These are phyloP conservation scores for Therioaphis trifolii DNA, from an alignment of 2,888 invertebrate species.

Conservation along the genomic window DNA sequence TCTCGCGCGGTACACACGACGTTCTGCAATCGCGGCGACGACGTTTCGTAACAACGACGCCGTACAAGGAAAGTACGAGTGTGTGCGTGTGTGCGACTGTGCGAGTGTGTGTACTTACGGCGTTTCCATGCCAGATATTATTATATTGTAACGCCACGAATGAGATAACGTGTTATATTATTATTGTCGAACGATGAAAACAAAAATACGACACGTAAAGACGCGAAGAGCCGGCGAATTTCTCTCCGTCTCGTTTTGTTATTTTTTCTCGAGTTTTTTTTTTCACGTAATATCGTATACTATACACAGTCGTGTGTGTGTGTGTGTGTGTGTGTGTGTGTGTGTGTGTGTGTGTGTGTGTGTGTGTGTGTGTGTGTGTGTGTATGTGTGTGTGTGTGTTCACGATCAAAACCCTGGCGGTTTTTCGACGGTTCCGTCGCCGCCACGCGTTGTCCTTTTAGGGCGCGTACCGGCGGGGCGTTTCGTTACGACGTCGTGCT, in stretches of 20 bases:
- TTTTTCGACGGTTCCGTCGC: neutral
- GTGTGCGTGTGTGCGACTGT: constrained; percentile 8
- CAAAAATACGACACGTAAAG: too few species aligned
- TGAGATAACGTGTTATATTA: too few species aligned
- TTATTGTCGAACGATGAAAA: constrained; percentile 37
- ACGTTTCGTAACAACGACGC: constrained; percentile 46
- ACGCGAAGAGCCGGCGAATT: constrained; percentile 10
- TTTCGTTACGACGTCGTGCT: neutral
- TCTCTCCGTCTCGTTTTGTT: neutral
- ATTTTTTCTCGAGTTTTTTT: neutral
- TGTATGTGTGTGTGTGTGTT: too few species aligned
- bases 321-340: too few species aligned
- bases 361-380: too few species aligned
- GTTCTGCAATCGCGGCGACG: too few species aligned
- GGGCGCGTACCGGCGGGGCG: neutral
- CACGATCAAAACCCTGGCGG: neutral
- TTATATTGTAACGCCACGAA: constrained; percentile 33
- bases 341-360: too few species aligned
- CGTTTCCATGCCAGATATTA: too few species aligned
- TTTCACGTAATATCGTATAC: constrained; percentile 1
- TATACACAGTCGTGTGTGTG: too few species aligned
- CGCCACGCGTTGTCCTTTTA: neutral
- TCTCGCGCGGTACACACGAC: too few species aligned
- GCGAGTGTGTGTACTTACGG: too few species aligned
- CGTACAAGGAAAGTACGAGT: constrained; percentile 59